Evolutionary conservation across 2,888 invertebrate species (phyloP), one percentile per base, ranked within the genome.

Genomic region (Caenorhabditis wallacei): DNA sequence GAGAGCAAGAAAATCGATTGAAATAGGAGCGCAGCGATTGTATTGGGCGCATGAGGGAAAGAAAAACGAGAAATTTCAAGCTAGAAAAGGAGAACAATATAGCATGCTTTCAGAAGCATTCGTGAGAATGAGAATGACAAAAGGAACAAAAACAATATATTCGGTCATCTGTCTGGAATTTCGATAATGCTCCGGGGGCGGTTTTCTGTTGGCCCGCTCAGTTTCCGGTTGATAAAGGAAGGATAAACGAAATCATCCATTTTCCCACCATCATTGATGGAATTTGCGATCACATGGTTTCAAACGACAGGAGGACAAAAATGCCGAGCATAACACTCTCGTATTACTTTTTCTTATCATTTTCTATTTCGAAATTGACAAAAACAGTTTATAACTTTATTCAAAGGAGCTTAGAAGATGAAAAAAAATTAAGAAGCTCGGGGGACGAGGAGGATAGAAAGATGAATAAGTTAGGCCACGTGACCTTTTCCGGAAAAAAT

Each of bases 151-250:
- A 53, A 10, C 16, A 40, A 24, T 30, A 13, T 35, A 63, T 37
- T 61, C 51, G 22, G 57, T 76, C 75, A 76, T 68, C 59, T 26
- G 18, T 68, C 26, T 40, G 75, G 75, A 76, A 76, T 76, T 57
- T 51, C 51, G 46, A n/a, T 8, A 40, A 40, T n/a, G 46, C 13
- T 76, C 57, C 51, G 75, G 20, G 64, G 74, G 74, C 56, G 74
- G 40, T 46, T 53, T 64, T 53, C 30, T 37, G 0, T 56, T 43
- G 53, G 40, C 53, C 40, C 54, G 30, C 30, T 30, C 40, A 37
- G 43, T 26, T 35, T 16, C n/a, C 8, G 43, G 40, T 66, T 22
- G 18, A 20, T 59, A 54, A 24, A 18, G 10, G 40, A 20, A 18
- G 20, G 64, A 46, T 61, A 51, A 37, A 37, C 24, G 26, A 20